Evolutionary conservation across 2,113 vertebrate species (phyloP).

Genomic region (Crotophaga sulcirostris): DNA sequence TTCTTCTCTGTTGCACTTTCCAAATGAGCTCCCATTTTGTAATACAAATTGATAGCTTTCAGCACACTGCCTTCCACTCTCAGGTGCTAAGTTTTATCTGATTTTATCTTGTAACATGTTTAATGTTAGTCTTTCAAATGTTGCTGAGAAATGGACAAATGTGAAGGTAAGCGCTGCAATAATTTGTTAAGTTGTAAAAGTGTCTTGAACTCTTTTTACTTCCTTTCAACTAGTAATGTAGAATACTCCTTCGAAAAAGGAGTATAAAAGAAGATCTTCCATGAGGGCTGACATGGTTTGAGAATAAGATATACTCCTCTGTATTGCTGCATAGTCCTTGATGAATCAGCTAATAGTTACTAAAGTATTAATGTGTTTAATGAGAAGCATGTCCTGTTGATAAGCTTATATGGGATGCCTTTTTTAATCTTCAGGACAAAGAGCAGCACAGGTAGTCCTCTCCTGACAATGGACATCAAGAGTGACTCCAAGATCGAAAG

Average conservation of each 20-base stretch:
- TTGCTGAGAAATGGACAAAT: not conserved
- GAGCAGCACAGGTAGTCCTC: slow-evolving; percentile 75
- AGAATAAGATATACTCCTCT: not conserved
- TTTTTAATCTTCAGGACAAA: slow-evolving; percentile 80
- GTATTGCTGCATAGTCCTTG: not conserved
- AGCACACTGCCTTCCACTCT: not conserved
- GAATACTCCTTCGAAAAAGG: not conserved
- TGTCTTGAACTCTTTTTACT: not conserved
- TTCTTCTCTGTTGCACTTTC: not conserved
- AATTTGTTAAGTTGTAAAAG: not conserved
- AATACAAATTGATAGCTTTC: not conserved
- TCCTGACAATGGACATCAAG: slow-evolving; percentile 66
- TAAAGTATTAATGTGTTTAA: not conserved
- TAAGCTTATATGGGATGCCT: not conserved
- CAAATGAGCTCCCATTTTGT: not conserved
- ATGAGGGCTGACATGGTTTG: not conserved
- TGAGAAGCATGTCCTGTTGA: not conserved
- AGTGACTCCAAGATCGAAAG: slow-evolving; percentile 82
- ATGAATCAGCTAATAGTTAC: not conserved
- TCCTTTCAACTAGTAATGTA: not conserved
- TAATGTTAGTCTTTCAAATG: not conserved
- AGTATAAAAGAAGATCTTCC: not conserved
- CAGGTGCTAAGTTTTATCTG: not conserved
- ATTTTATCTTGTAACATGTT: not conserved
- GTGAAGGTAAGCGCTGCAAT: not conserved